A percentile compares a stretch with the other conserved stretches of the same genome.
These are phyloP conservation scores for Nasonia vitripennis DNA, from an alignment of 1,140 invertebrate genomes.

Conservation along the genomic window DNA sequence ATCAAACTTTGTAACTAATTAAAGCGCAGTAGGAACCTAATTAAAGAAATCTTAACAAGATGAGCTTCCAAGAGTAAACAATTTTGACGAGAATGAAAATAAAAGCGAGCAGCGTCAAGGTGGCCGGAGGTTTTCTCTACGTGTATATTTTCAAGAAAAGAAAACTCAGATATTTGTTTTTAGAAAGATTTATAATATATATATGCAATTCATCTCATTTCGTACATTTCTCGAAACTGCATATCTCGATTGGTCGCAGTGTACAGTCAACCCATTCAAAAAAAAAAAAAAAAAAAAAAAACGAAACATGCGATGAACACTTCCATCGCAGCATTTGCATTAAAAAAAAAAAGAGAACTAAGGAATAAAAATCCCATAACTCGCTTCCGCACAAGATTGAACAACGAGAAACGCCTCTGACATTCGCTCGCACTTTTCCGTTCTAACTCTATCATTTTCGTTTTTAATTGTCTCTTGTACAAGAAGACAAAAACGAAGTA, in stretches of 20 bases:
- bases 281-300: conserved; percentile 4
- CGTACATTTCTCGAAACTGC: conserved; percentile 47
- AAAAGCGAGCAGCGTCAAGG: no score
- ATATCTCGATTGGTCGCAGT: conserved; percentile 35
- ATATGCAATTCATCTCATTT: conserved; percentile 45
- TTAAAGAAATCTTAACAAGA: no score
- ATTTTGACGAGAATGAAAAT: no score
- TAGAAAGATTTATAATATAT: conserved; percentile 52
- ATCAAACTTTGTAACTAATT: neutral
- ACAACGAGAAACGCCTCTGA: conserved; percentile 42
- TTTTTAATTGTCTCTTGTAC: neutral
- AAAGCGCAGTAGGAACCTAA: no score
- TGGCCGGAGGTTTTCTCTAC: no score
- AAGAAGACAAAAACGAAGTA: conserved; percentile 53
- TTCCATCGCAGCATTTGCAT: conserved; percentile 14
- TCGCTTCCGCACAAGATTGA: conserved; percentile 32
- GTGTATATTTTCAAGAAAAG: neutral
- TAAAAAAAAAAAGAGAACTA: conserved; percentile 32
- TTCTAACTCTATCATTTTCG: conserved; percentile 19
- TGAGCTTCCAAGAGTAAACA: no score
- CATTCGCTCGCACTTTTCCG: conserved; percentile 31
- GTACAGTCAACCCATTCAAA: conserved; percentile 37
- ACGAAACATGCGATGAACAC: conserved; percentile 10
- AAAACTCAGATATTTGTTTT: conserved; percentile 37
- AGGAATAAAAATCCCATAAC: neutral